Evolutionary conservation across 2,797 vertebrate species (phyloP).

Genomic region (Acipenser oxyrinchus): DNA sequence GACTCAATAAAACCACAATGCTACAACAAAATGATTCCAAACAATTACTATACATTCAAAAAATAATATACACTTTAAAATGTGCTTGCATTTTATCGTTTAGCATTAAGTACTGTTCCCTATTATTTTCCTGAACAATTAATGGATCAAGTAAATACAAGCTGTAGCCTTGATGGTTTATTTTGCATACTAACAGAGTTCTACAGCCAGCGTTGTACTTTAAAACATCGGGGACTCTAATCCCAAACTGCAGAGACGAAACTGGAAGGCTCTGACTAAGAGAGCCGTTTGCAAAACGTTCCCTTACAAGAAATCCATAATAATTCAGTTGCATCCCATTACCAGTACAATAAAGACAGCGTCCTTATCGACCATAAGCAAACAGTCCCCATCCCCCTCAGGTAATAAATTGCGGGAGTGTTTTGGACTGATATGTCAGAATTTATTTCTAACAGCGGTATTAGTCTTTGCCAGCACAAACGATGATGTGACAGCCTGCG

Average conservation of each 20-base stretch:
- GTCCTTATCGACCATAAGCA: neutral
- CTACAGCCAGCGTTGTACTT: too few relatives aligned
- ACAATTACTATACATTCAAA: too few relatives aligned
- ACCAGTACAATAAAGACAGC: conserved; percentile 3
- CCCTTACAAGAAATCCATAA: conserved; percentile 2
- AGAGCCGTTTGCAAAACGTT: neutral
- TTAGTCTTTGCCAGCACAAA: neutral
- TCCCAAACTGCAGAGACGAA: neutral
- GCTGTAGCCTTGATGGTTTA: too few relatives aligned
- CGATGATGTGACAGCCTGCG: neutral
- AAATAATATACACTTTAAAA: too few relatives aligned
- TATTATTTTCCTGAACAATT: too few relatives aligned
- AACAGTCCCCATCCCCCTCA: neutral
- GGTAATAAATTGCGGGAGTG: neutral
- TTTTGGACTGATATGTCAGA: neutral
- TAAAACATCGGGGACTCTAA: too few relatives aligned
- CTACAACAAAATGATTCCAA: too few relatives aligned
- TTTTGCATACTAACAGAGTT: too few relatives aligned
- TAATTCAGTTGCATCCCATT: conserved; percentile 1
- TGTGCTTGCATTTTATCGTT: too few relatives aligned
- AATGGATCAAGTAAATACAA: too few relatives aligned
- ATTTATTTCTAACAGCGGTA: neutral
- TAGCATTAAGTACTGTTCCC: too few relatives aligned
- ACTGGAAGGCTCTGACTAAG: neutral
- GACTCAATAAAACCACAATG: too few relatives aligned